phyloP scores from a whole-genome alignment of 2,797 vertebrate species.

The Rallus crepitans region DNA sequence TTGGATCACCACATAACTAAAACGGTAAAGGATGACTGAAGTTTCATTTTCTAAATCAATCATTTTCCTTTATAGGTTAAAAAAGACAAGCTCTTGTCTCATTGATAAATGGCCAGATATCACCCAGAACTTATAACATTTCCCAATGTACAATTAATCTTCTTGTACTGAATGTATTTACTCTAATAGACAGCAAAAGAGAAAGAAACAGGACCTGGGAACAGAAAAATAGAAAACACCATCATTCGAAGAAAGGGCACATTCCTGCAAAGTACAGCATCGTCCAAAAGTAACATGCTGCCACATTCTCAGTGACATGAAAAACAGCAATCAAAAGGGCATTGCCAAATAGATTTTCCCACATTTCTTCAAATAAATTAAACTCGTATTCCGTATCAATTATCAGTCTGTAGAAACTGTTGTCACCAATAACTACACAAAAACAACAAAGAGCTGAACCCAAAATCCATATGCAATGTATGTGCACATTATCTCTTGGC shows the following conservation, averaged over 20 bases:
- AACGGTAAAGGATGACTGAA: neutral
- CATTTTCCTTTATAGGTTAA: neutral
- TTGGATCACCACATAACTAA: neutral
- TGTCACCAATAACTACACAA: neutral
- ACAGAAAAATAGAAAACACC: neutral
- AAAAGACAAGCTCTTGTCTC: constrained; percentile 16
- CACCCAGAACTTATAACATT: neutral
- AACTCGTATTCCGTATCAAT: neutral
- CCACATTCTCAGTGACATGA: neutral
- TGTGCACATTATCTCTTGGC: neutral
- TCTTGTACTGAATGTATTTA: constrained; percentile 8
- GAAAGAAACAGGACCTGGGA: neutral
- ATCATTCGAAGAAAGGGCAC: neutral
- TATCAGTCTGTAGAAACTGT: neutral
- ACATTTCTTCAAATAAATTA: neutral
- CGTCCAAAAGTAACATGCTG: neutral
- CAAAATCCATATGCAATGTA: neutral
- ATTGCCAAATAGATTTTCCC: neutral
- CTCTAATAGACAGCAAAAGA: constrained; percentile 9
- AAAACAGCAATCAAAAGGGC: neutral
- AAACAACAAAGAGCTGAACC: accelerated
- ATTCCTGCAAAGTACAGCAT: neutral
- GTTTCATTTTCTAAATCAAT: constrained; percentile 48
- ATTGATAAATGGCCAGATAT: neutral
- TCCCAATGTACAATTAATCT: constrained; percentile 36